These are phyloP conservation scores for Haliclystus octoradiatus DNA, from an alignment of 30 jellyfish, hydroid and myxozoan species.

Conservation along the genomic window DNA sequence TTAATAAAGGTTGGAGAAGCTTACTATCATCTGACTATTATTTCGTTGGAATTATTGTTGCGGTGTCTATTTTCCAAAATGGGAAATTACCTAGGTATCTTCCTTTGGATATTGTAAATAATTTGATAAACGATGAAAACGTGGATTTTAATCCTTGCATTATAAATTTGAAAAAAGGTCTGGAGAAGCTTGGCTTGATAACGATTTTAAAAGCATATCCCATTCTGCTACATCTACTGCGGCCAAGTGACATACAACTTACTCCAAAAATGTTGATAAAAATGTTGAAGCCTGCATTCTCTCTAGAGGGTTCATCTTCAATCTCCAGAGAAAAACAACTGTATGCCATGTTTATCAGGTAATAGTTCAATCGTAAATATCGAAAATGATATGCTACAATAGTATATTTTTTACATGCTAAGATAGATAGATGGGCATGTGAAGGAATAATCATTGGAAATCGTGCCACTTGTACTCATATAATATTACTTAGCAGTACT, in stretches of 20 bases:
- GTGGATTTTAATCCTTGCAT: conserved; percentile 17
- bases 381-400: too few relatives aligned
- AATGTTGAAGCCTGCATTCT: conserved; percentile 11
- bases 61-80: conserved; percentile 24
- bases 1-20: conserved; percentile 21
- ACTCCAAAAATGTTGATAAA: conserved; percentile 19
- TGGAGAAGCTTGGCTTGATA: conserved; percentile 11
- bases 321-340: conserved; percentile 13
- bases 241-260: conserved; percentile 9
- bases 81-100: conserved; percentile 16
- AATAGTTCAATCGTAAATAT: too few relatives aligned
- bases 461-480: too few relatives aligned
- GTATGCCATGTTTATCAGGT: conserved; percentile 10
- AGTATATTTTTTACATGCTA: too few relatives aligned
- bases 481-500: too few relatives aligned
- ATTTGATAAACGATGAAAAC: too few relatives aligned
- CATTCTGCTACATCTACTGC: conserved; percentile 15
- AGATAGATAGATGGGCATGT: too few relatives aligned
- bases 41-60: conserved; percentile 25
- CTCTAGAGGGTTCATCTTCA: conserved; percentile 20
- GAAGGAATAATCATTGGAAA: too few relatives aligned
- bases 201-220: conserved; percentile 18
- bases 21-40: conserved; percentile 19
- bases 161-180: conserved; percentile 13
- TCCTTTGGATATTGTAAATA: too few relatives aligned